phyloP scores from a whole-genome alignment of 2,113 vertebrate genomes.

The Amia ocellicauda region DNA sequence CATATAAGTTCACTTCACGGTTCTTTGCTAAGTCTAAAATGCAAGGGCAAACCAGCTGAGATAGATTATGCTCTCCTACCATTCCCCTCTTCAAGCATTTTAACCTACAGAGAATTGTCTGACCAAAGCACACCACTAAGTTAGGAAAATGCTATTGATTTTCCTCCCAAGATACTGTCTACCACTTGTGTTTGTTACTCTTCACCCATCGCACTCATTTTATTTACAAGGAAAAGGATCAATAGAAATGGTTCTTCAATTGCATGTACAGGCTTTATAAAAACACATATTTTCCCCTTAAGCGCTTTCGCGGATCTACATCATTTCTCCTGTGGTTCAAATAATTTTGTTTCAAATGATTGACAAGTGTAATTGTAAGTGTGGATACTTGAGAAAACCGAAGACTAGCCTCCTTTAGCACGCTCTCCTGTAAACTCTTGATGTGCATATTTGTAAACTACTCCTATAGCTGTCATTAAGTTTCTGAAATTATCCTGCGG shows the following conservation, averaged over 20 bases:
- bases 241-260: slow-evolving; percentile 59
- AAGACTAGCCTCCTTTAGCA: slow-evolving; percentile 6
- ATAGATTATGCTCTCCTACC: slow-evolving; percentile 32
- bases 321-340: slow-evolving; percentile 62
- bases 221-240: slow-evolving; percentile 63
- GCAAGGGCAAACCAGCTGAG: slow-evolving; percentile 47
- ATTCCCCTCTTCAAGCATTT: slow-evolving; percentile 35
- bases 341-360: slow-evolving; percentile 63
- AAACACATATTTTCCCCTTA: slow-evolving; percentile 56
- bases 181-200: slow-evolving; percentile 62
- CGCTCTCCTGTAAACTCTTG: slow-evolving; percentile 33
- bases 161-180: slow-evolving; percentile 50
- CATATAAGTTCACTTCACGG: slow-evolving; percentile 33
- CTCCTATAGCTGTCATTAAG: slow-evolving; percentile 43
- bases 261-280: slow-evolving; percentile 60
- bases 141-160: slow-evolving; percentile 65
- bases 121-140: slow-evolving; percentile 55
- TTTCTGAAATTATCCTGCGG: slow-evolving; percentile 33
- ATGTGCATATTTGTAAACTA: slow-evolving; percentile 49
- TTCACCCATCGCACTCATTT: slow-evolving; percentile 59
- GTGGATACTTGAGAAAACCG: slow-evolving; percentile 35
- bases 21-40: slow-evolving; percentile 27
- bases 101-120: slow-evolving; percentile 55
- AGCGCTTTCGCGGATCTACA: slow-evolving; percentile 53
- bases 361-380: slow-evolving; percentile 71